Evolutionary conservation across 2,888 invertebrate genomes (phyloP).

Genomic region (Cephonodes hylas): DNA sequence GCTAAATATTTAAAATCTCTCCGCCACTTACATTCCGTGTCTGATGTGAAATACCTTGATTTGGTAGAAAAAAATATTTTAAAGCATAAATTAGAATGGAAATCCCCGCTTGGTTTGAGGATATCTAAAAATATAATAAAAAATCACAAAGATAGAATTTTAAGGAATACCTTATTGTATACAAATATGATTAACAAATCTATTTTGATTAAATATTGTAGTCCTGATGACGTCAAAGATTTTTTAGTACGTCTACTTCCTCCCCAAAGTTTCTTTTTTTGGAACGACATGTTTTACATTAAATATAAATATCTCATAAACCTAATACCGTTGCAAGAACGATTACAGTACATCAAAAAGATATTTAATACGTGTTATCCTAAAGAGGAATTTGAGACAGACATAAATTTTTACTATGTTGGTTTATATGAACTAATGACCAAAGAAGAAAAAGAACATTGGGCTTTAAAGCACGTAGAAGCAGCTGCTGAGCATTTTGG

Average conservation of each 20-base stretch:
- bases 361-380: slow-evolving; percentile 2
- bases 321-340: neutral
- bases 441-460: slow-evolving; percentile 30
- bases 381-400: neutral
- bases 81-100: too few species aligned
- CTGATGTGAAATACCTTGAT: slow-evolving; percentile 9
- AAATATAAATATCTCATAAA: too few species aligned
- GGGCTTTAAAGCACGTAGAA: slow-evolving; percentile 37
- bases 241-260: neutral
- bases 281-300: too few species aligned
- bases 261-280: too few species aligned
- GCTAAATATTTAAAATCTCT: slow-evolving; percentile 21
- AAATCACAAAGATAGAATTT: slow-evolving; percentile 9
- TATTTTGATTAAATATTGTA: neutral
- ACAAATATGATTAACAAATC: neutral
- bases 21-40: slow-evolving; percentile 24
- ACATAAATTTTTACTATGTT: neutral
- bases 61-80: slow-evolving; percentile 8
- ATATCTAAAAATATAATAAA: slow-evolving; percentile 10
- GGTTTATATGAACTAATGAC: slow-evolving; percentile 20
- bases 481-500: slow-evolving; percentile 31
- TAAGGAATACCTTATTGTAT: neutral
- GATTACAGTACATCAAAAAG: slow-evolving; percentile 5
- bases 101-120: neutral
- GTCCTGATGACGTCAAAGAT: slow-evolving; percentile 8